These are phyloP conservation scores for Bovichtus diacanthus DNA, from an alignment of 2,797 vertebrate genomes.

Conservation along the genomic window DNA sequence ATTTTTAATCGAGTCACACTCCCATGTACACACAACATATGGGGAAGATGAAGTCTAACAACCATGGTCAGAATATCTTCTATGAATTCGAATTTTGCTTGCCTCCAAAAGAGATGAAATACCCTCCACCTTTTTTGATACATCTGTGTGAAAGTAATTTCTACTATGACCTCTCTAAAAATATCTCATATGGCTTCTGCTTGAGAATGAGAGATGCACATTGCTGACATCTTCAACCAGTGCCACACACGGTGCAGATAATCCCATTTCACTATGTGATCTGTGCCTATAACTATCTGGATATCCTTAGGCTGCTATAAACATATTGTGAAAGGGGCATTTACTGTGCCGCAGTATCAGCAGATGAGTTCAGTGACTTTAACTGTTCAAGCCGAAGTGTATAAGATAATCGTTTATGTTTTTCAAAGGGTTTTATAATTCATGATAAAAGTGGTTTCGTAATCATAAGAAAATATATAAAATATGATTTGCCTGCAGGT, in stretches of 20 bases:
- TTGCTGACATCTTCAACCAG: no score
- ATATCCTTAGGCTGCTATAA: constrained; percentile 14
- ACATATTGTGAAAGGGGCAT: constrained; percentile 9
- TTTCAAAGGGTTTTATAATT: not conserved
- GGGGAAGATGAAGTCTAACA: not conserved
- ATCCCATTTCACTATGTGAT: no score
- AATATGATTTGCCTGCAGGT: not conserved
- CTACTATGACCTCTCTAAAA: no score
- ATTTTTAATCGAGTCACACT: not conserved
- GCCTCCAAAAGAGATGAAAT: constrained; percentile 2
- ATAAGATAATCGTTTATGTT: not conserved
- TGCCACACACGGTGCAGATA: no score
- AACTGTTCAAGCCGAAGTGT: not conserved
- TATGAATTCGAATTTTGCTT: not conserved
- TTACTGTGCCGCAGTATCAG: not conserved
- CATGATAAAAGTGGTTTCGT: not conserved
- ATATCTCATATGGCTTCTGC: not conserved
- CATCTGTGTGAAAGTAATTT: not conserved
- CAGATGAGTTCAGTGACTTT: constrained; percentile 1
- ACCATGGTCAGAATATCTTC: not conserved
- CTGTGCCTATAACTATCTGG: constrained; percentile 12
- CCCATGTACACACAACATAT: constrained; percentile 4
- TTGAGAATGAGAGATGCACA: not conserved
- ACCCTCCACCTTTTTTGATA: not conserved
- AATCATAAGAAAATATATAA: not conserved